Conservation (phyloP, 2,888 invertebrate species). For the Calameuta idolon region DNA sequence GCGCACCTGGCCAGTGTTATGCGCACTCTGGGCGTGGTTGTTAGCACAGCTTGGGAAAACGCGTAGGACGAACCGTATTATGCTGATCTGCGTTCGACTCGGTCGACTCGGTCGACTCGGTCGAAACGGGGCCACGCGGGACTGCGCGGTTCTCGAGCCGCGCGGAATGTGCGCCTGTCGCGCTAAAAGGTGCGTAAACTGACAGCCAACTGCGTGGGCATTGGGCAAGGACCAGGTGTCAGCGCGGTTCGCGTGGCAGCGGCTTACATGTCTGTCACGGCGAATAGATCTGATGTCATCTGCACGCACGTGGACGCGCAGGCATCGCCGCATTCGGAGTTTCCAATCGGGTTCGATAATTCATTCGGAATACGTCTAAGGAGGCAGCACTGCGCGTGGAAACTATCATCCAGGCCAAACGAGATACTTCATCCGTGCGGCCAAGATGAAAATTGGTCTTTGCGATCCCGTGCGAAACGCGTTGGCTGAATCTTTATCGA, state of each 20-base stretch:
- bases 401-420: no score
- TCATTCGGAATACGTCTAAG: no score
- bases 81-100: constrained; percentile 42
- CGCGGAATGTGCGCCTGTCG: constrained; percentile 33
- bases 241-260: constrained; percentile 21
- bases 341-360: no score
- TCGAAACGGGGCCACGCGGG: constrained; percentile 22
- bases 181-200: constrained; percentile 52
- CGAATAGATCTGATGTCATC: no score
- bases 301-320: no score
- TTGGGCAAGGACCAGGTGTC: constrained; percentile 27
- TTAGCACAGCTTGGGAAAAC: constrained; percentile 40
- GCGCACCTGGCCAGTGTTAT: constrained; percentile 56
- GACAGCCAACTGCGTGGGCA: constrained; percentile 38
- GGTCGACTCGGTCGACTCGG: constrained; percentile 35
- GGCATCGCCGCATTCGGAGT: no score
- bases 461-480: no score
- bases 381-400: no score
- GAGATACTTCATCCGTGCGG: no score
- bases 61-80: constrained; percentile 56
- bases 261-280: not conserved
- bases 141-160: constrained; percentile 39
- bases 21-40: constrained; percentile 46
- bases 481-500: no score
- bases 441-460: no score